These are phyloP conservation scores for Andrena camellia DNA, from an alignment of 2,888 invertebrate genomes.

Conservation along the genomic window DNA sequence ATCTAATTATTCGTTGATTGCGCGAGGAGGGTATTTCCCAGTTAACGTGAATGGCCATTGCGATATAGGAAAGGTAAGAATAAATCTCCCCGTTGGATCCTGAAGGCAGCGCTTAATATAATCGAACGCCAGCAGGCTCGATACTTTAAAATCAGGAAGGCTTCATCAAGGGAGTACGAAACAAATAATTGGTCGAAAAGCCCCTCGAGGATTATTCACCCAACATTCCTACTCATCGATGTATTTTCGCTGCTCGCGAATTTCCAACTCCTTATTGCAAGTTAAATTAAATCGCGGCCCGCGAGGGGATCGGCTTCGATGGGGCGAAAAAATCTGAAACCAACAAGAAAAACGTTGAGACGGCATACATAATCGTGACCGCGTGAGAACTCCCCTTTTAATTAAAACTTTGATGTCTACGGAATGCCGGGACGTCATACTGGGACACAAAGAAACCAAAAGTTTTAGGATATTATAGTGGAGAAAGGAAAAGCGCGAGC, in stretches of 20 bases:
- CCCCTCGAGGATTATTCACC: background rate
- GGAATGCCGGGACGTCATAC: slow-evolving; percentile 26
- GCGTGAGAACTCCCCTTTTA: slow-evolving; percentile 58
- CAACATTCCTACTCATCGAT: background rate
- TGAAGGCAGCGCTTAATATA: slow-evolving; percentile 5
- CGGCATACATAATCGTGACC: slow-evolving; percentile 9
- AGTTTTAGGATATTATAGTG: slow-evolving; percentile 9
- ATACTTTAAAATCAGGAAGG: background rate
- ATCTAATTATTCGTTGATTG: slow-evolving; percentile 72
- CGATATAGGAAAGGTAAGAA: slow-evolving; percentile 33
- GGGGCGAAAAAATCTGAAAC: slow-evolving; percentile 16
- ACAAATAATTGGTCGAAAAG: slow-evolving; percentile 12
- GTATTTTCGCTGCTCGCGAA: slow-evolving; percentile 1
- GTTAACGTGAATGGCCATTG: slow-evolving; percentile 62
- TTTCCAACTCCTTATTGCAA: slow-evolving; percentile 16
- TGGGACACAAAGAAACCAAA: slow-evolving; percentile 25
- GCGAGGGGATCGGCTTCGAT: slow-evolving; percentile 32
- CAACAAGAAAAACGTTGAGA: background rate
- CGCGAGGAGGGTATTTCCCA: slow-evolving; percentile 68
- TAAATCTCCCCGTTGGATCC: background rate
- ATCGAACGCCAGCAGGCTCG: background rate
- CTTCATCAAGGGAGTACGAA: background rate
- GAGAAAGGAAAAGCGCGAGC: background rate
- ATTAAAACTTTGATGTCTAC: slow-evolving; percentile 65
- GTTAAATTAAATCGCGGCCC: slow-evolving; percentile 45